These are phyloP conservation scores for Baryphthengus martii DNA, from an alignment of 2,113 vertebrate genomes.

Conservation along the genomic window DNA sequence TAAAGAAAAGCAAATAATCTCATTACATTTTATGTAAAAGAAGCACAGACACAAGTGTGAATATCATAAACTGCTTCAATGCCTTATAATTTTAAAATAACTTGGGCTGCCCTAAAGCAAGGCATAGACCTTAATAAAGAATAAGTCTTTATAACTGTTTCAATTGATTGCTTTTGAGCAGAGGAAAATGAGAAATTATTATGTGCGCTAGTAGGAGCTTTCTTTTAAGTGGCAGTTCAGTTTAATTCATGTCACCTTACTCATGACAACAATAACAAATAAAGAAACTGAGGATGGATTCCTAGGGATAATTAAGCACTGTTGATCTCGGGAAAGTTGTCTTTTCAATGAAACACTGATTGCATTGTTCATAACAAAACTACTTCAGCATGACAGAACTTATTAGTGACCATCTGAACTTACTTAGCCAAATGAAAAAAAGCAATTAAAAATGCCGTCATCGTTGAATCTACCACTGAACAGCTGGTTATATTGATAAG, in stretches of 20 bases:
- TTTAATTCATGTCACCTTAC: slow-evolving; percentile 72
- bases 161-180: slow-evolving; percentile 50
- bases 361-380: slow-evolving; percentile 81
- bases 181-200: slow-evolving; percentile 66
- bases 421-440: slow-evolving; percentile 84
- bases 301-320: slow-evolving; percentile 74
- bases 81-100: slow-evolving; percentile 53
- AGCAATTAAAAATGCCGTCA: slow-evolving; percentile 85
- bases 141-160: slow-evolving; percentile 62
- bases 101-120: slow-evolving; percentile 27
- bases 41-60: neutral
- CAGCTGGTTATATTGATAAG: slow-evolving; percentile 89
- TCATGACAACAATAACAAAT: slow-evolving; percentile 68
- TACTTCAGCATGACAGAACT: slow-evolving; percentile 84
- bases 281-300: slow-evolving; percentile 70
- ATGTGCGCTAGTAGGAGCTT: slow-evolving; percentile 38
- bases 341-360: slow-evolving; percentile 79
- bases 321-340: slow-evolving; percentile 73
- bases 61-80: neutral
- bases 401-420: slow-evolving; percentile 94
- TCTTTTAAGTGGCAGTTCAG: slow-evolving; percentile 63
- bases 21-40: neutral
- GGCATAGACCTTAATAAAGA: slow-evolving; percentile 60
- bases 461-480: slow-evolving; percentile 76
- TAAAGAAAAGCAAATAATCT: neutral